Percentiles rank a stretch among this genome's conserved stretches.
Conservation (phyloP, 2,113 vertebrate genomes). For the Caracal caracal region DNA sequence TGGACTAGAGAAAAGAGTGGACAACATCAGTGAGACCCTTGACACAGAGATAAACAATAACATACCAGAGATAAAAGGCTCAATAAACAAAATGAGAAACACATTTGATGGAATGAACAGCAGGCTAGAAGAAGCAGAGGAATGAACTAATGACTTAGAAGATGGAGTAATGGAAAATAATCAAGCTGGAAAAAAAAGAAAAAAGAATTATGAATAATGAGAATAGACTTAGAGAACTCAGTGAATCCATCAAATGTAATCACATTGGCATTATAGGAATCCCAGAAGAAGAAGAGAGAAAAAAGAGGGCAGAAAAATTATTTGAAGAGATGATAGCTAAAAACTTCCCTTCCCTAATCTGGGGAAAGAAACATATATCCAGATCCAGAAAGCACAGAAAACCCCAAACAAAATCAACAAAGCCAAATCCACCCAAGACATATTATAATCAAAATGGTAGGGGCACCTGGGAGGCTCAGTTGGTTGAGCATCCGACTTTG, state of each 20-base stretch:
- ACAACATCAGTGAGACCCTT: neutral
- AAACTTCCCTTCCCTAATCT: neutral
- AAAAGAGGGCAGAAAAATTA: neutral
- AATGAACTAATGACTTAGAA: neutral
- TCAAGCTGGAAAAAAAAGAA: neutral
- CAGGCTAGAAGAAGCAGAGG: neutral
- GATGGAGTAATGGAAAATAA: neutral
- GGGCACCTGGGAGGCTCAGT: too few species aligned
- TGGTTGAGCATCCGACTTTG: too few species aligned
- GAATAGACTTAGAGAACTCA: neutral
- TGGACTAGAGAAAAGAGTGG: neutral
- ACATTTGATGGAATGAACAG: neutral
- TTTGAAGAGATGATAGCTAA: neutral
- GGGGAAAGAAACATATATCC: neutral
- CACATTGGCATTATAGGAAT: neutral
- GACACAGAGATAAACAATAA: neutral
- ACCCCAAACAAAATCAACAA: neutral
- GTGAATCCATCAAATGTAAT: neutral
- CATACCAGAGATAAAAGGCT: neutral
- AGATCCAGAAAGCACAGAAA: neutral
- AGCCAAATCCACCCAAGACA: neutral
- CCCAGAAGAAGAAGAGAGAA: neutral
- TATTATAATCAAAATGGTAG: neutral
- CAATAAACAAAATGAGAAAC: neutral
- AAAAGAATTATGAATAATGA: neutral